Percentiles rank a stretch among this genome's conserved stretches.
Conservation (phyloP, 1,140 invertebrate genomes). For the Sminthurides bifidus region DNA sequence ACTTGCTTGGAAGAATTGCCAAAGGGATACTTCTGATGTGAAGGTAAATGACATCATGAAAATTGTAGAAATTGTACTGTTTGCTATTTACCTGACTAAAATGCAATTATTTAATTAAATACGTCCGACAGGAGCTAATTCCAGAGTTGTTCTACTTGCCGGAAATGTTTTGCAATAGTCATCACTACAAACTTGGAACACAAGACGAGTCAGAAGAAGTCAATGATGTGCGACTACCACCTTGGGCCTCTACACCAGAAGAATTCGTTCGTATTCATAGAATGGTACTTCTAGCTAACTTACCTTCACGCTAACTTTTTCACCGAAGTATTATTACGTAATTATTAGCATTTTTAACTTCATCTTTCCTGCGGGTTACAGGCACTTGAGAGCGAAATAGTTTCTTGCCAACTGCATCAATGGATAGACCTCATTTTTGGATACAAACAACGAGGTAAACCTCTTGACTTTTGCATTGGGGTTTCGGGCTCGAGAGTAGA, state of each 20-base stretch:
- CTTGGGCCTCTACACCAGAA: slow-evolving; percentile 92
- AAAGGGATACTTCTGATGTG: slow-evolving; percentile 94
- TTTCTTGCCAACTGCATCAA: slow-evolving; percentile 97
- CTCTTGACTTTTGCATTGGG: slow-evolving; percentile 1
- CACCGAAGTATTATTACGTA: slow-evolving; percentile 6
- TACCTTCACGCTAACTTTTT: not conserved
- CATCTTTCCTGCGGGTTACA: slow-evolving; percentile 35
- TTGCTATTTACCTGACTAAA: not conserved
- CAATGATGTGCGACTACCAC: slow-evolving; percentile 79
- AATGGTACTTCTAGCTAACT: slow-evolving; percentile 52
- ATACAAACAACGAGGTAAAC: slow-evolving; percentile 88
- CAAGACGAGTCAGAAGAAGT: slow-evolving; percentile 69
- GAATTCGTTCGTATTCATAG: slow-evolving; percentile 95
- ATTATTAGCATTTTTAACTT: not conserved
- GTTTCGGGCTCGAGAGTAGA: slow-evolving; percentile 1
- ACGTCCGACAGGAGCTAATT: slow-evolving; percentile 66
- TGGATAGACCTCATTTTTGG: slow-evolving; percentile 99
- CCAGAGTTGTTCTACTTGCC: slow-evolving; percentile 98
- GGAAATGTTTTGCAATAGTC: slow-evolving; percentile 95
- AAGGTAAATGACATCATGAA: slow-evolving; percentile 51
- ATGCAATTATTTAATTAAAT: slow-evolving; percentile 3
- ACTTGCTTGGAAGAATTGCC: slow-evolving; percentile 95
- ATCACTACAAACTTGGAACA: slow-evolving; percentile 72
- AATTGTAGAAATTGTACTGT: not conserved
- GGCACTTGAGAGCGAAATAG: slow-evolving; percentile 97